Conservation (phyloP, 2,797 vertebrate species). For the Lutjanus campechanus region DNA sequence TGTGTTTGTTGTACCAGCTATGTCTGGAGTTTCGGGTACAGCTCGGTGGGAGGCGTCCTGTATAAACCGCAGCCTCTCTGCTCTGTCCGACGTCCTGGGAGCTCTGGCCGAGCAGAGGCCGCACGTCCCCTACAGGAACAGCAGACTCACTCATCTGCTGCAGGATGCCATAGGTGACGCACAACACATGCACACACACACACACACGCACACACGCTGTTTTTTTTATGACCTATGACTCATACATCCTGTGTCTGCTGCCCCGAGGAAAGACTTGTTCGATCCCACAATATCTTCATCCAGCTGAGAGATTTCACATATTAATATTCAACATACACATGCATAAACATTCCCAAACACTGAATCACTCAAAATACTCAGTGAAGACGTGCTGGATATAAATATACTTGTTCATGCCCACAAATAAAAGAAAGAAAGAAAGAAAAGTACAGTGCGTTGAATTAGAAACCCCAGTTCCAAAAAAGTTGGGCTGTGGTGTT, state of each 20-base stretch:
- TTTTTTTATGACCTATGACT: not conserved
- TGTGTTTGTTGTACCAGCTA: constrained; percentile 79
- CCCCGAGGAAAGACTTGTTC: not conserved
- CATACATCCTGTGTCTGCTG: not conserved
- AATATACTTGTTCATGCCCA: not conserved
- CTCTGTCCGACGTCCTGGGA: constrained; percentile 89
- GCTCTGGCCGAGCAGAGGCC: constrained; percentile 87
- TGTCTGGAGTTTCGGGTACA: constrained; percentile 87
- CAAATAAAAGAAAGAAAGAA: not conserved
- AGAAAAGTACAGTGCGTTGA: not conserved
- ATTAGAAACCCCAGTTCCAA: not conserved
- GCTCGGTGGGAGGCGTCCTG: constrained; percentile 89
- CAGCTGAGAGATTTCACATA: constrained; percentile 5
- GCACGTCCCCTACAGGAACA: constrained; percentile 90
- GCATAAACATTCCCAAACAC: not conserved
- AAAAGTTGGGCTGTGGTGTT: too few species aligned
- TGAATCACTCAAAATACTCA: not conserved
- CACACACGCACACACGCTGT: not conserved
- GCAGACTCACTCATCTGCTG: constrained; percentile 90
- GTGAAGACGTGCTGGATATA: not conserved
- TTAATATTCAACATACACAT: not conserved
- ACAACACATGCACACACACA: constrained; percentile 7
- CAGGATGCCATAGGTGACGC: constrained; percentile 88
- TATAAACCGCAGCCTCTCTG: constrained; percentile 91
- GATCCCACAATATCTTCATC: not conserved